phyloP scores from a whole-genome alignment of 2,888 invertebrate genomes.

The Trissolcus japonicus region DNA sequence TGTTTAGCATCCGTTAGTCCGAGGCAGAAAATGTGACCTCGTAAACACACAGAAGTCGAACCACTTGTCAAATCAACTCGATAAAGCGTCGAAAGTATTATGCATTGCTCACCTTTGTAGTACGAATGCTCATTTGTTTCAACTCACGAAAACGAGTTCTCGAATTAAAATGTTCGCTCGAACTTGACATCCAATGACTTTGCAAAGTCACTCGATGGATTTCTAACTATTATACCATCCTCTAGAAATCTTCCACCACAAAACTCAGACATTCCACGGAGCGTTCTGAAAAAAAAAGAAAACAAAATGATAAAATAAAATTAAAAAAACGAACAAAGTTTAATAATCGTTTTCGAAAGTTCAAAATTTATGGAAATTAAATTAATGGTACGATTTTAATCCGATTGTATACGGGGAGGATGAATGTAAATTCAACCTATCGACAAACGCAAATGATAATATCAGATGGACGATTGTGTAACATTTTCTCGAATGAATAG shows the following conservation, averaged over 20 bases:
- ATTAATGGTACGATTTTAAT: neutral
- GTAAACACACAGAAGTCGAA: conserved; percentile 56
- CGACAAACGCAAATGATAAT: conserved; percentile 2
- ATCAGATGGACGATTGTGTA: conserved; percentile 6
- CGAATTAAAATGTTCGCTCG: conserved; percentile 7
- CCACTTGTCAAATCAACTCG: conserved; percentile 57
- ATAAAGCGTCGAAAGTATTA: conserved; percentile 57
- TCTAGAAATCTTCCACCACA: too few relatives aligned
- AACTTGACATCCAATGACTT: neutral
- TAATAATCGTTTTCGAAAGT: too few relatives aligned
- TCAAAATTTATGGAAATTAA: neutral
- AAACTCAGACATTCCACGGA: too few relatives aligned
- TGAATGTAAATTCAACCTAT: neutral
- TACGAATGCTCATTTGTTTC: conserved; percentile 32
- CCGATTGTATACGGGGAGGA: neutral
- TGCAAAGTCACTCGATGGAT: too few relatives aligned
- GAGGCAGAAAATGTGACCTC: conserved; percentile 57
- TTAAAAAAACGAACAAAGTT: too few relatives aligned
- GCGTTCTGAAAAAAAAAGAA: too few relatives aligned
- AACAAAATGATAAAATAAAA: too few relatives aligned
- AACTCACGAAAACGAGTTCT: conserved; percentile 15
- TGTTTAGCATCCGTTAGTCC: conserved; percentile 58
- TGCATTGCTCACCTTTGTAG: conserved; percentile 54
- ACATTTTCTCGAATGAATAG: conserved; percentile 36
- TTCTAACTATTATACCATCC: too few relatives aligned